phyloP scores from a whole-genome alignment of 2,888 invertebrate genomes.

The Erebia palarica region DNA sequence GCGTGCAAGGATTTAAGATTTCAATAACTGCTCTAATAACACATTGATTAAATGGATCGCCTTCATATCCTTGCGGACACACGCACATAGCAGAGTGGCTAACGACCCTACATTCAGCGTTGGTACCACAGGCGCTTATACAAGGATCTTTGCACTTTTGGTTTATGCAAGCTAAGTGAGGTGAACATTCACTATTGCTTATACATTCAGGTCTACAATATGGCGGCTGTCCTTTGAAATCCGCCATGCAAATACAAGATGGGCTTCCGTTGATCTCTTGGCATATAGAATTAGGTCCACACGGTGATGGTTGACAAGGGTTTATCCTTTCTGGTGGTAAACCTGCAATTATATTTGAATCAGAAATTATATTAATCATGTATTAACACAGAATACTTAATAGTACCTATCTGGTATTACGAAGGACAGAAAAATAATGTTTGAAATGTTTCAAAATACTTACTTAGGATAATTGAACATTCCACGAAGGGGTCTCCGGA shows the following conservation, averaged over 20 bases:
- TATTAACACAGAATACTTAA: too few relatives aligned
- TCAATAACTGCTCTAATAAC: constrained; percentile 58
- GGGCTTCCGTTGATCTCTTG: constrained; percentile 85
- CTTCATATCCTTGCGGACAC: constrained; percentile 23
- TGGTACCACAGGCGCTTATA: constrained; percentile 86
- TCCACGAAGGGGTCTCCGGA: constrained; percentile 86
- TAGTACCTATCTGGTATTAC: too few relatives aligned
- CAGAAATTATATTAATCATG: background rate
- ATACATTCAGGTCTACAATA: constrained; percentile 91
- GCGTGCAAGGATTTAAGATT: constrained; percentile 84
- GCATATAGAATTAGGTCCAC: constrained; percentile 90
- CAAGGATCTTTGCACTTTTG: constrained; percentile 90
- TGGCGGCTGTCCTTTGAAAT: constrained; percentile 87
- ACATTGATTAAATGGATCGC: constrained; percentile 21
- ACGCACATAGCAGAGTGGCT: constrained; percentile 91
- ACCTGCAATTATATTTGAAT: constrained; percentile 51
- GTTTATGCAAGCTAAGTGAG: constrained; percentile 87
- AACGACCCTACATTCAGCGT: constrained; percentile 88
- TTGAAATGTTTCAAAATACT: constrained; percentile 39
- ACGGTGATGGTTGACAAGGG: constrained; percentile 90
- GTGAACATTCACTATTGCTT: constrained; percentile 88
- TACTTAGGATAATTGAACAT: constrained; percentile 70
- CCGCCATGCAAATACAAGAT: constrained; percentile 88
- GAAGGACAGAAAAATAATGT: background rate
- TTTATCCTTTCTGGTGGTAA: constrained; percentile 67